Percentiles rank a stretch among this genome's conserved stretches.
phyloP scores from a whole-genome alignment of 2,888 invertebrate genomes.

The Agrochola lota region DNA sequence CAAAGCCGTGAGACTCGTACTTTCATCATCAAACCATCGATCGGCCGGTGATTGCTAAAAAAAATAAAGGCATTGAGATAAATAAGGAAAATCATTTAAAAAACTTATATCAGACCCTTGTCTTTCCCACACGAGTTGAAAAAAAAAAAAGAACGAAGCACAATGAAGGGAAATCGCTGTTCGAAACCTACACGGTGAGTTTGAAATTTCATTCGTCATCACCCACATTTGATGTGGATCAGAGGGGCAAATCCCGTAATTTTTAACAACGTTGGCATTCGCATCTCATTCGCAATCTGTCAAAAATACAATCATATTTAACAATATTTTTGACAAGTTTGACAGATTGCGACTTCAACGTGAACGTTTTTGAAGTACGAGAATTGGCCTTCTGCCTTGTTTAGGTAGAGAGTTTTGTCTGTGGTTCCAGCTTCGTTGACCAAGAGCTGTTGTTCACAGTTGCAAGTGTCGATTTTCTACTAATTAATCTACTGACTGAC shows the following conservation, averaged over 20 bases:
- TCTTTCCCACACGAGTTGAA: conserved; percentile 18
- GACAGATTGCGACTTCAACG: no score
- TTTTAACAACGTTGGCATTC: no score
- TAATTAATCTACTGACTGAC: no score
- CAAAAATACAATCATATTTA: no score
- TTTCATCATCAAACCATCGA: no score
- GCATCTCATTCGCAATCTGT: no score
- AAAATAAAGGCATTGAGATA: neutral
- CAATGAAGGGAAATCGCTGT: neutral
- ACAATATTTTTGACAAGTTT: no score
- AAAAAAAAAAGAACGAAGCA: neutral
- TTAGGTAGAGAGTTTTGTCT: conserved; percentile 6
- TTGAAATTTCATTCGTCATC: neutral
- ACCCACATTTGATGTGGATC: neutral
- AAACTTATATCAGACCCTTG: neutral
- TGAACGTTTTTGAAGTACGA: no score
- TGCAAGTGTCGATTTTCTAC: neutral
- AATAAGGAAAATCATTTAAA: conserved; percentile 1
- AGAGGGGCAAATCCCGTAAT: no score
- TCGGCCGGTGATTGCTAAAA: neutral
- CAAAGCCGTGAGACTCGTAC: neutral
- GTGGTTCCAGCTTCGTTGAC: neutral
- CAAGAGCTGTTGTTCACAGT: neutral
- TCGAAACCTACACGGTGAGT: conserved; percentile 12
- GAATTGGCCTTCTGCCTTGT: neutral